A percentile compares a stretch with the other conserved stretches of the same genome.
Conservation (phyloP, 2,888 invertebrate species). For the Heliconius charithonia region DNA sequence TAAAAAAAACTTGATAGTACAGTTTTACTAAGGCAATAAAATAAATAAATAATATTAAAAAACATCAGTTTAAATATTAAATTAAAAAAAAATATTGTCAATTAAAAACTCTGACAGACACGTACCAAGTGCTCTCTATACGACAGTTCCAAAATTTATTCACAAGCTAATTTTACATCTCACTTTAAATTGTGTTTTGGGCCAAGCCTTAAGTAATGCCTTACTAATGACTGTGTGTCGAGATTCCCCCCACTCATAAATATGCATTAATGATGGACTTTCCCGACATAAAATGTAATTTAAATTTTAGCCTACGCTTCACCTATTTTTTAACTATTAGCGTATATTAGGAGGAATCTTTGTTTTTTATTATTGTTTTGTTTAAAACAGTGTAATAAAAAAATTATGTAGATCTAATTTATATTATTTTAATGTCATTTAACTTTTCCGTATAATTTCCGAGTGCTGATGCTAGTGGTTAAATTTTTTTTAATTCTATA, state of each 20-base stretch:
- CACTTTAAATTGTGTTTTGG: slow-evolving; percentile 43
- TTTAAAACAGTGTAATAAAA: neutral
- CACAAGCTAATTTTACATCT: slow-evolving; percentile 15
- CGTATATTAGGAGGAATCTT: slow-evolving; percentile 37
- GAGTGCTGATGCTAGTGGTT: no score
- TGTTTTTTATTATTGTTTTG: slow-evolving; percentile 21
- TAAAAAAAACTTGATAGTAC: neutral
- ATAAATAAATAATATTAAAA: no score
- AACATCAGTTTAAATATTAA: neutral
- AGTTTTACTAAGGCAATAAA: neutral
- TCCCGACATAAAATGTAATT: slow-evolving; percentile 62
- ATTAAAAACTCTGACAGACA: neutral
- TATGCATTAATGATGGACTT: slow-evolving; percentile 76
- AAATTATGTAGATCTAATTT: neutral
- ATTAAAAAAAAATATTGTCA: no score
- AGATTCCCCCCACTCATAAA: slow-evolving; percentile 78
- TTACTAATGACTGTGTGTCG: slow-evolving; percentile 79
- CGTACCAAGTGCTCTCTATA: neutral
- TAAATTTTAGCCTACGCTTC: slow-evolving; percentile 60
- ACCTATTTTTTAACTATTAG: slow-evolving; percentile 48
- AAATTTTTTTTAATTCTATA: no score
- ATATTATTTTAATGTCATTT: neutral
- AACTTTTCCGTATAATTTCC: no score
- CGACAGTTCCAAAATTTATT: neutral
- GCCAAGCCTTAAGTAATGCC: slow-evolving; percentile 65